Conservation (phyloP, 2,113 vertebrate genomes). For the Empidonax traillii region DNA sequence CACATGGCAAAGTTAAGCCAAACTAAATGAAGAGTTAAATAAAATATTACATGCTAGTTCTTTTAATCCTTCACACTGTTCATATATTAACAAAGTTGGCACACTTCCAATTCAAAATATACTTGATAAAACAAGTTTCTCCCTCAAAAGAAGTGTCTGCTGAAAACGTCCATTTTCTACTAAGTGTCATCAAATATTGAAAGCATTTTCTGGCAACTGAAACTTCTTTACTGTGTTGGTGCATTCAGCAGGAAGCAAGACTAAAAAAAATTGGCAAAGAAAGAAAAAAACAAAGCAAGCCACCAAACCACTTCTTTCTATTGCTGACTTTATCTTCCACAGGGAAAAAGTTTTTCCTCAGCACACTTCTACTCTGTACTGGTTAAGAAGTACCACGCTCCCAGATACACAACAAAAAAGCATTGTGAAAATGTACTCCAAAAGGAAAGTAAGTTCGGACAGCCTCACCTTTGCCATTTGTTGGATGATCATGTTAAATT, state of each 20-base stretch:
- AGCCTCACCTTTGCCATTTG: slow-evolving; percentile 82
- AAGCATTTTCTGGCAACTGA: neutral
- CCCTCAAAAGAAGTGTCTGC: slow-evolving; percentile 7
- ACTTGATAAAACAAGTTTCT: neutral
- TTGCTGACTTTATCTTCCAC: neutral
- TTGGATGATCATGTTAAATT: slow-evolving; percentile 82
- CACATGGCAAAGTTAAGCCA: neutral
- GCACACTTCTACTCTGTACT: neutral
- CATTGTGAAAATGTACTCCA: neutral
- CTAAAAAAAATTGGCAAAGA: neutral
- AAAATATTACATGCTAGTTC: neutral
- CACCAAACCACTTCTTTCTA: neutral
- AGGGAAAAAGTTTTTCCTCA: neutral
- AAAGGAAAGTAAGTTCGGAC: neutral
- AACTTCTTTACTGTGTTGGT: neutral
- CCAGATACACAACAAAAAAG: neutral
- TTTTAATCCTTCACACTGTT: slow-evolving; percentile 5
- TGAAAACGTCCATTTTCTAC: neutral
- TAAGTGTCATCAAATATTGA: neutral
- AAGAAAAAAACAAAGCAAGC: neutral
- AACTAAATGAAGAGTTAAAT: slow-evolving; percentile 25
- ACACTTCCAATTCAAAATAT: neutral
- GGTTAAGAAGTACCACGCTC: neutral
- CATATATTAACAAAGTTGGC: neutral
- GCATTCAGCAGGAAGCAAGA: neutral